A percentile compares a stretch with the other conserved stretches of the same genome.
Evolutionary conservation across 2,888 invertebrate genomes (phyloP).

Genomic region (Platerodrilus igneus): DNA sequence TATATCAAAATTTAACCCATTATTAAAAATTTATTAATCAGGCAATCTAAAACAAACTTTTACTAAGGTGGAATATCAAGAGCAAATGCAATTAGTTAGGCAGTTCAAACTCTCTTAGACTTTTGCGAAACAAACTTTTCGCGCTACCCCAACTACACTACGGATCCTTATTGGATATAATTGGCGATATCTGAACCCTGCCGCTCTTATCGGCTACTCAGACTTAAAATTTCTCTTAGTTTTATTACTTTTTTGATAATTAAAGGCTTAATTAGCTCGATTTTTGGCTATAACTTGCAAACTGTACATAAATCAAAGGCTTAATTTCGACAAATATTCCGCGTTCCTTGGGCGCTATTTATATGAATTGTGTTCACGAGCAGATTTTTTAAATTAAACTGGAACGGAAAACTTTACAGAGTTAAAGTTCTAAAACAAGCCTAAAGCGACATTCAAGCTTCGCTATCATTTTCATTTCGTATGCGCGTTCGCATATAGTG

Average conservation of each 20-base stretch:
- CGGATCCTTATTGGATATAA: constrained; percentile 34
- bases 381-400: too few relatives aligned
- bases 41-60: constrained; percentile 14
- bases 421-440: constrained; percentile 35
- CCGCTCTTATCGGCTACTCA: constrained; percentile 32
- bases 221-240: constrained; percentile 32
- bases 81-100: constrained; percentile 20
- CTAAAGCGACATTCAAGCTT: constrained; percentile 34
- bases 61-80: constrained; percentile 16
- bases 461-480: constrained; percentile 37
- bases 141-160: constrained; percentile 20
- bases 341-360: background rate
- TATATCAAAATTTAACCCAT: too few relatives aligned
- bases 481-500: constrained; percentile 36
- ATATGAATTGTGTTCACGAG: background rate
- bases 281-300: constrained; percentile 20
- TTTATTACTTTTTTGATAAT: constrained; percentile 37
- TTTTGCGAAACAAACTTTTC: constrained; percentile 22
- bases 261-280: constrained; percentile 32
- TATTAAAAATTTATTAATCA: constrained; percentile 4
- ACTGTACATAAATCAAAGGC: constrained; percentile 15
- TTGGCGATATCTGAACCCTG: constrained; percentile 32
- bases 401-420: constrained; percentile 26
- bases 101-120: constrained; percentile 17
- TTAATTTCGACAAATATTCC: constrained; percentile 20